Conservation (phyloP, 1,140 invertebrate genomes). For the Zaprionus capensis region DNA sequence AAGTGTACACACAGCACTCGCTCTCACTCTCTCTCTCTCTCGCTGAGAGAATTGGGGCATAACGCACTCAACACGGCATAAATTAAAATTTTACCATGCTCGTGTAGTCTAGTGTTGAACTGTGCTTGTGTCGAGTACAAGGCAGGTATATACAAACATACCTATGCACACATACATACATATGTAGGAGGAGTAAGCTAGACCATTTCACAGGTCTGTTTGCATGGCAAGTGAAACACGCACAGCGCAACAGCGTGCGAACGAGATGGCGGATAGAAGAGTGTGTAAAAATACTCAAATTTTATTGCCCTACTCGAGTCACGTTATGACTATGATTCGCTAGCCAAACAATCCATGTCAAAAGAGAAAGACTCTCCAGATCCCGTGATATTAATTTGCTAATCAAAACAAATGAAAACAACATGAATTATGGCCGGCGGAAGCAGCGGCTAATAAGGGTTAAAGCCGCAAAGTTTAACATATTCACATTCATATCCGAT, state of each 20-base stretch:
- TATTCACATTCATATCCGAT: conserved; percentile 50
- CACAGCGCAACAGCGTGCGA: conserved; percentile 50
- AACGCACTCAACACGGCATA: conserved; percentile 80
- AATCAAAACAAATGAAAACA: conserved; percentile 83
- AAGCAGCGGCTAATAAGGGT: conserved; percentile 70
- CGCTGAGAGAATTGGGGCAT: conserved; percentile 72
- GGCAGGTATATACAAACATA: background rate
- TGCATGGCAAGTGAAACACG: conserved; percentile 74
- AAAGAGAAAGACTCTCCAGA: conserved; percentile 24
- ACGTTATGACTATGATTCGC: conserved; percentile 77
- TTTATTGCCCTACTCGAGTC: conserved; percentile 70
- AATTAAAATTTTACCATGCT: conserved; percentile 74
- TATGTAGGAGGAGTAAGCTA: background rate
- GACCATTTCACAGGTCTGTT: conserved; percentile 64
- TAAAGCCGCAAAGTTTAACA: conserved; percentile 70
- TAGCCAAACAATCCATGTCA: conserved; percentile 44
- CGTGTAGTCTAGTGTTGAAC: conserved; percentile 27
- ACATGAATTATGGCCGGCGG: conserved; percentile 69
- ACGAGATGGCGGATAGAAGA: conserved; percentile 14
- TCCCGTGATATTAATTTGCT: conserved; percentile 66
- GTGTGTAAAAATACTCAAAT: conserved; percentile 62
- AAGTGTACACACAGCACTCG: background rate
- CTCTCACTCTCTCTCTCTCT: conserved; percentile 30
- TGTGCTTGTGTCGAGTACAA: conserved; percentile 26
- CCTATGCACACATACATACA: background rate